Percentiles rank a stretch among this genome's conserved stretches.
Evolutionary conservation across 2,888 invertebrate species (phyloP).

Genomic region (Adineta ricciae): DNA sequence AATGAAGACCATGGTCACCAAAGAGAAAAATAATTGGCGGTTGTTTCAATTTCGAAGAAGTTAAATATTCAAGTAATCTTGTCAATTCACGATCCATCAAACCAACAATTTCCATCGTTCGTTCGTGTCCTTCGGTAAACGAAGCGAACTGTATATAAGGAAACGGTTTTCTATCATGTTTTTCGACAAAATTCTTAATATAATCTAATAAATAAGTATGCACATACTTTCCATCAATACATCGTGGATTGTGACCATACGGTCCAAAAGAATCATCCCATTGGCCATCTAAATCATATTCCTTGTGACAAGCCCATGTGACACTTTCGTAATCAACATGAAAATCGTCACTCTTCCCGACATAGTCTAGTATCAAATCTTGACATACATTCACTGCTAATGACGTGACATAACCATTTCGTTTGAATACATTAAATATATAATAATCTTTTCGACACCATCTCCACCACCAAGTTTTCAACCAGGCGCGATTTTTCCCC

Average conservation of each 20-base stretch:
- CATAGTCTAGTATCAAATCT: neutral
- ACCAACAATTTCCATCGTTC: neutral
- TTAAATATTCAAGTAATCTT: neutral
- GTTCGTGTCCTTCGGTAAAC: neutral
- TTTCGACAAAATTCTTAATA: neutral
- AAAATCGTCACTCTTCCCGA: neutral
- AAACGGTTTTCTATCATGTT: neutral
- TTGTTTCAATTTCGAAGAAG: neutral
- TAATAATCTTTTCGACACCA: neutral
- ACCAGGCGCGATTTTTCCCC: neutral
- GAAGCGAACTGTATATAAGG: neutral
- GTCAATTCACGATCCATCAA: neutral
- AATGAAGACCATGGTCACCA: neutral
- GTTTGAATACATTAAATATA: neutral
- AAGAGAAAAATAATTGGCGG: neutral
- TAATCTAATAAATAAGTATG: neutral
- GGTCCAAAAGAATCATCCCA: neutral
- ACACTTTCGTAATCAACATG: neutral
- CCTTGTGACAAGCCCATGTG: neutral
- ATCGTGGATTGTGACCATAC: neutral
- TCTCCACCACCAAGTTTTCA: no score
- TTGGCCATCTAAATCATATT: neutral
- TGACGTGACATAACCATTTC: neutral
- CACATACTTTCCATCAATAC: neutral
- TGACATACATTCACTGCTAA: neutral